Base-by-base conservation (phyloP, 2,888 invertebrate species). In the Calephelis perditalis region DNA sequence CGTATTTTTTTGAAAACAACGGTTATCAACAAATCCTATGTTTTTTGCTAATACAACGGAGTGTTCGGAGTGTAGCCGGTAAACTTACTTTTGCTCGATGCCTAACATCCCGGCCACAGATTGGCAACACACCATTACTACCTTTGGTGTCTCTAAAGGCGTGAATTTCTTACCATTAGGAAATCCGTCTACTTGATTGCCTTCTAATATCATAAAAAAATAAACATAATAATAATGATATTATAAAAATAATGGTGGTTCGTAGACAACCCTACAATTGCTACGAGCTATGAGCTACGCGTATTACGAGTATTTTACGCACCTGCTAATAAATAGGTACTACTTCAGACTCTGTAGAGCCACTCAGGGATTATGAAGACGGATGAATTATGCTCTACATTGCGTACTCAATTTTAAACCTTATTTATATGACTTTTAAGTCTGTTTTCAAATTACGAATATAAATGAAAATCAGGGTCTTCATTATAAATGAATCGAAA, bases 261-360 rank as follows among this genome's bases (percentile, higher is more conserved):
- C 3, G 26, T 49, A 47, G 49, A 49, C 35, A 26, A 49, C 26
- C 49, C 40, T 40, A 40, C 40, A 1, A 40, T 40, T 8, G 40
- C 8, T 40, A 8, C 15, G 26, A 10, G 49, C 15, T 47, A 47
- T 7, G n/a, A 47, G 12, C 47, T 49, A 52, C 52, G 26, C 15
- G 35, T 52, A 26, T 26, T 49, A 49, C 35, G 26, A 40, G 10
- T 10, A 52, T 35, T 52, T 35, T 52, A 52, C 52, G 52, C 52
- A 52, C 52, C 52, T 52, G 35, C 35, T 52, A 11, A 52, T 52
- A 52, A 52, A 52, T 52, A 35, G 52, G 52, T 52, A 52, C 52
- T 35, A 52, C 52, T 52, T 26, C 11, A 52, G 35, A 52, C 35
- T 35, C 35, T 35, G 52, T 52, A 52, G 52, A 35, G 35, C 52